These are phyloP conservation scores for Lordiphosa collinella DNA, from an alignment of 1,140 invertebrate species.

Conservation along the genomic window DNA sequence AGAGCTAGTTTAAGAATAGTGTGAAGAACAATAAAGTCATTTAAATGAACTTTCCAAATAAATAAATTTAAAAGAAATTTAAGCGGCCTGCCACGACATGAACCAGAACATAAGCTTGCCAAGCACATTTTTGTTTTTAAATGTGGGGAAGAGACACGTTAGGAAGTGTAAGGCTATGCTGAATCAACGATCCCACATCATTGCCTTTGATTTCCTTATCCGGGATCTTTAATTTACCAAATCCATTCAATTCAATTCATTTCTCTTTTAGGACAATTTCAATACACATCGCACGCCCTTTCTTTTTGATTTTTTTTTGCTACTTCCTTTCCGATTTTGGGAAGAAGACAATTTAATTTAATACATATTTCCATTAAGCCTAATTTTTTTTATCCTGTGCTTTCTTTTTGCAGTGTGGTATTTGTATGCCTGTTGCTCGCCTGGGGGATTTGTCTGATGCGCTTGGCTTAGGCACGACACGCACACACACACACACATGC, in stretches of 20 bases:
- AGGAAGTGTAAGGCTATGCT: no score
- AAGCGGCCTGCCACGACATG: no score
- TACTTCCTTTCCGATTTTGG: slow-evolving; percentile 5
- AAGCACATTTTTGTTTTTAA: no score
- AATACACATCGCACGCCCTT: background rate
- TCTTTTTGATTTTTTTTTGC: background rate
- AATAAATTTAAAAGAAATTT: no score
- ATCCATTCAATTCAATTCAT: slow-evolving; percentile 5
- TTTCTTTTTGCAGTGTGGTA: background rate
- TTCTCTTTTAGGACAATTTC: slow-evolving; percentile 4
- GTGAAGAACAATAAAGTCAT: no score
- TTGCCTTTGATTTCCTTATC: background rate
- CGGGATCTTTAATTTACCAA: background rate
- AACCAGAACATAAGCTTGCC: no score
- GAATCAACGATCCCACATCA: no score
- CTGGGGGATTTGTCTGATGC: slow-evolving; percentile 28
- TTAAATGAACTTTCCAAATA: no score
- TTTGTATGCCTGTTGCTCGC: slow-evolving; percentile 32
- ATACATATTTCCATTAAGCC: slow-evolving; percentile 40
- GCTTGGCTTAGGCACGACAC: slow-evolving; percentile 11
- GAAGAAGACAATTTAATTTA: slow-evolving; percentile 35
- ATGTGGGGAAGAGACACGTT: no score
- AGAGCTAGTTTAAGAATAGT: no score
- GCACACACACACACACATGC: slow-evolving; percentile 15
- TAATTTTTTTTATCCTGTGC: slow-evolving; percentile 20